phyloP scores from a whole-genome alignment of 2,113 vertebrate genomes.

The Mormyrus iriodes region DNA sequence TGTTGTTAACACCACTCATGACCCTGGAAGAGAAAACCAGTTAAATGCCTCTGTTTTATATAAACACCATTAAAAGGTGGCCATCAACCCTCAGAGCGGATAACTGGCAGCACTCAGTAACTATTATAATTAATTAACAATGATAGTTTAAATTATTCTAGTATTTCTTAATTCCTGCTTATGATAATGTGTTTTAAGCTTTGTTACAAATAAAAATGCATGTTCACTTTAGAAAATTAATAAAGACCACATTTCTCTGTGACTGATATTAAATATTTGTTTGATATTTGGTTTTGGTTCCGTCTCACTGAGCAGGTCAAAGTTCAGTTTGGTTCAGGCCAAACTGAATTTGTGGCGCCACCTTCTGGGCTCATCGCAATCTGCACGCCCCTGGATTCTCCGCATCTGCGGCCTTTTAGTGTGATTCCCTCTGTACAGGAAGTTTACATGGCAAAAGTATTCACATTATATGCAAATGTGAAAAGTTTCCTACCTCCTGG shows the following conservation, averaged over 20 bases:
- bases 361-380: conserved; percentile 7
- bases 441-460: not conserved
- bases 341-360: conserved; percentile 14
- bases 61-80: not conserved
- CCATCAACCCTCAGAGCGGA: not conserved
- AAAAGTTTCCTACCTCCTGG: not conserved
- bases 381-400: not conserved
- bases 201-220: not conserved
- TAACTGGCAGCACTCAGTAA: not conserved
- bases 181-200: not conserved
- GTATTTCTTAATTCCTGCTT: not conserved
- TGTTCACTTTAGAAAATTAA: not conserved
- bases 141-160: not conserved
- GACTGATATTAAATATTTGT: not conserved
- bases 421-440: not conserved
- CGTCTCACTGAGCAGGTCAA: not conserved
- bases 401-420: not conserved
- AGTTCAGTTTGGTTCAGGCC: not conserved
- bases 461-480: not conserved
- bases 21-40: conserved; percentile 41
- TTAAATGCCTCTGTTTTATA: not conserved
- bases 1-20: conserved; percentile 65
- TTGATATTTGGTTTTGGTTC: not conserved
- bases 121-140: not conserved
- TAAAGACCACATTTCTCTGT: not conserved